Evolutionary conservation across 2,113 vertebrate genomes (phyloP), one percentile per base, ranked within the genome.

Genomic region (Octodon degus): DNA sequence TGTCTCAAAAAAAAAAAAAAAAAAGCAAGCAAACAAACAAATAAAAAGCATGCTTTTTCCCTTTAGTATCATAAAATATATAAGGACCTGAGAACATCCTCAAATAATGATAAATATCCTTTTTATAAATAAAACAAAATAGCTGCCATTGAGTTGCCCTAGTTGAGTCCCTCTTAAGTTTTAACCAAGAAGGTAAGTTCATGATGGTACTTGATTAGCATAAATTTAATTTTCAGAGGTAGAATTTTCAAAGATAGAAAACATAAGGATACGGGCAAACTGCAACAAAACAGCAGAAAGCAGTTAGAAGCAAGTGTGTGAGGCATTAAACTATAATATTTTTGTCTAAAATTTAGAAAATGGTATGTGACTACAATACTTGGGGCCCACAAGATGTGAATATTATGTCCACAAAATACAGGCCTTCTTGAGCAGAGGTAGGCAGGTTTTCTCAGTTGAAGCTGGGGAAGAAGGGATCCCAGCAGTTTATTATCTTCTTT

Each of bases 161-260:
- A 10, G 3, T 27, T 43, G 65, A 93, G 50, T 86, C 81, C 50
- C 22, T 55, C 40, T 58, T 85, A 37, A 68, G 43, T 80, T 65
- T 65, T 79, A 76, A 90, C 70, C 91, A 87, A 76, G 68, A 89
- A 72, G 62, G 70, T 70, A 53, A 63, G 30, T 91, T 86, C 68
- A 24, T 27, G 40, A 34, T 60, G 40, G 7, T 1, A 16, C 50
- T 80, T 91, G 34, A 79, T 50, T 50, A 74, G 53, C 58, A 37
- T 47, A 53, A 94, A 82, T 17, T 80, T 53, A 55, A 58, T 83
- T 86, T 96, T 40, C 68, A 91, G 76, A 93, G 60, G 9, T 50
- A 34, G 55, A 79, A 37, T 77, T 43, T 58, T 58, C 55, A 58
- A 65, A 24, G 27, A 11, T 30, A 58, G 27, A 34, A 96, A n/a